Evolutionary conservation across 2,113 vertebrate species (phyloP).

Genomic region (Semnornis frantzii): DNA sequence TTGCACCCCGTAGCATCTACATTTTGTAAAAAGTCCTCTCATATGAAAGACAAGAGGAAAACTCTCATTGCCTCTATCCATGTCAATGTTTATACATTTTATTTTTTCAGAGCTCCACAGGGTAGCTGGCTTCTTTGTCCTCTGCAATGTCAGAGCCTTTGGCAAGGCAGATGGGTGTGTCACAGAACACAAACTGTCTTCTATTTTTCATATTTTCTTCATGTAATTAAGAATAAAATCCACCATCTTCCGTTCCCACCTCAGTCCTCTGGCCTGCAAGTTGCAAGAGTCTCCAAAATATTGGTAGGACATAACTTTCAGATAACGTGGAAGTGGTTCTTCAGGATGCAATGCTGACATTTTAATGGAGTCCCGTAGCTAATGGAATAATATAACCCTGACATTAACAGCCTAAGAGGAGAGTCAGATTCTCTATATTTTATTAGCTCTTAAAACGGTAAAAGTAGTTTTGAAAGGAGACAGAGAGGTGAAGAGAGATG

Average conservation of each 20-base stretch:
- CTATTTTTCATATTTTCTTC: not conserved
- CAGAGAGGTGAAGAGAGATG: not conserved
- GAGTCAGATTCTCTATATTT: constrained; percentile 16
- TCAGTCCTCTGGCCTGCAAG: not conserved
- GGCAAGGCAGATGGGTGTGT: not conserved
- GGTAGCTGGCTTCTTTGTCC: not conserved
- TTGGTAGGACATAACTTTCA: not conserved
- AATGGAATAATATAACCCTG: not conserved
- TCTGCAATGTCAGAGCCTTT: not conserved
- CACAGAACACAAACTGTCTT: not conserved
- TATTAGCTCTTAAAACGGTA: constrained; percentile 37
- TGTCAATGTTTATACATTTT: not conserved
- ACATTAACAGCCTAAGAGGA: not conserved
- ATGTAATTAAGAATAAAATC: not conserved
- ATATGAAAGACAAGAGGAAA: not conserved
- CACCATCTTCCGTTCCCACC: not conserved
- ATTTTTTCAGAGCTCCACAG: not conserved
- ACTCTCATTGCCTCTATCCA: not conserved
- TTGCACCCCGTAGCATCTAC: not conserved
- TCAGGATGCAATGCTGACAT: not conserved
- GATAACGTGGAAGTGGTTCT: not conserved
- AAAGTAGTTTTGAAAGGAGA: constrained; percentile 24
- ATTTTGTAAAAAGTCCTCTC: not conserved
- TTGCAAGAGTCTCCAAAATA: not conserved
- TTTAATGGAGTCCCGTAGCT: not conserved